Evolutionary conservation across 2,888 invertebrate species (phyloP).

Genomic region (Acleris sparsana): DNA sequence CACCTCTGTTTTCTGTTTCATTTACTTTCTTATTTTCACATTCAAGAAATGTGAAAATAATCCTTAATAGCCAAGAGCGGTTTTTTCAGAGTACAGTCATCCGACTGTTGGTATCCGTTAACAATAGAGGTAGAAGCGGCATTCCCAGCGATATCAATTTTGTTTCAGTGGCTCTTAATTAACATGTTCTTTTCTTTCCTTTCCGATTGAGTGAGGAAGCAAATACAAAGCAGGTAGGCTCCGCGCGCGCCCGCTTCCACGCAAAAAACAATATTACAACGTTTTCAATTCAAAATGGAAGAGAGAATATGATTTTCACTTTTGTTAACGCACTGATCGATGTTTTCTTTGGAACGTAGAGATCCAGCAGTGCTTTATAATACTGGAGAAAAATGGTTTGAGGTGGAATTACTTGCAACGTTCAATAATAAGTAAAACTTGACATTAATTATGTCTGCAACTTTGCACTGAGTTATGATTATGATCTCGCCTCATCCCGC

Average conservation of each 20-base stretch:
- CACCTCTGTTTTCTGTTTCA: conserved; percentile 51
- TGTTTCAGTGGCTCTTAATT: conserved; percentile 80
- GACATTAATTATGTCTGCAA: not conserved
- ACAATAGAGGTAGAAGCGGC: conserved; percentile 70
- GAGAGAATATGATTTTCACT: conserved; percentile 79
- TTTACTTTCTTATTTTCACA: conserved; percentile 38
- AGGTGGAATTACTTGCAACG: not conserved
- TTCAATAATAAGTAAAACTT: not conserved
- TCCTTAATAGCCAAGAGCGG: not conserved
- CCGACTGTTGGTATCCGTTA: conserved; percentile 66
- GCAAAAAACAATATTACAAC: conserved; percentile 75
- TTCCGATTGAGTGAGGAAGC: conserved; percentile 80
- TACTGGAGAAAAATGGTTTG: not conserved
- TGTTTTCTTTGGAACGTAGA: conserved; percentile 71
- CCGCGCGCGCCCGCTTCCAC: conserved; percentile 63
- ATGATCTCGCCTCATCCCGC: too few species aligned
- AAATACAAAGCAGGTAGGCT: conserved; percentile 74
- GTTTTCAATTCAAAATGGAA: conserved; percentile 76
- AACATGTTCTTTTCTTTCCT: conserved; percentile 82
- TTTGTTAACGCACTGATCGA: conserved; percentile 77
- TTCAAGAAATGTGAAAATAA: not conserved
- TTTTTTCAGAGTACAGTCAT: conserved; percentile 41
- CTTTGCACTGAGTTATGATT: too few species aligned
- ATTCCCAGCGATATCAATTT: conserved; percentile 78
- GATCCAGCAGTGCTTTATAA: not conserved